phyloP scores from a whole-genome alignment of 1,140 invertebrate genomes.

The Ceratina calcarata region DNA sequence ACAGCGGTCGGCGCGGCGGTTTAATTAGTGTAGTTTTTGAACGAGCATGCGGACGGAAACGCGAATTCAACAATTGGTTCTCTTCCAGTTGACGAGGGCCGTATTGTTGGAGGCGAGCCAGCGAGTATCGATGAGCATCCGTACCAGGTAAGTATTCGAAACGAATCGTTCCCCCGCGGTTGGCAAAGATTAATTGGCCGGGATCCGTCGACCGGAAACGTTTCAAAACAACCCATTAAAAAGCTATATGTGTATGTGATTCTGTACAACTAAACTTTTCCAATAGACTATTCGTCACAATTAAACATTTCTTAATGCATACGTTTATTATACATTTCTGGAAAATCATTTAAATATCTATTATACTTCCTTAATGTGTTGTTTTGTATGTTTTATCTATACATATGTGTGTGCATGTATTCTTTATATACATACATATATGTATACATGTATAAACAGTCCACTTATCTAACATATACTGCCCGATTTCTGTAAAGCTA shows the following conservation, averaged over 20 bases:
- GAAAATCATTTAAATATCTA: too few relatives aligned
- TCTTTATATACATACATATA: too few relatives aligned
- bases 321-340: too few relatives aligned
- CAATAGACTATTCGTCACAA: neutral
- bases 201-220: constrained; percentile 26
- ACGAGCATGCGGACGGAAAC: constrained; percentile 25
- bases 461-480: too few relatives aligned
- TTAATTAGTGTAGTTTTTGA: constrained; percentile 39
- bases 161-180: constrained; percentile 2
- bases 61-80: constrained; percentile 47
- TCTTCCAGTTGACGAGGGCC: constrained; percentile 47
- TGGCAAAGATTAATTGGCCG: constrained; percentile 21
- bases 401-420: too few relatives aligned
- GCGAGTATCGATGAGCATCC: constrained; percentile 69
- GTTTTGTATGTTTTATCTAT: too few relatives aligned
- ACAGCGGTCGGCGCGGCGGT: neutral
- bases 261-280: neutral
- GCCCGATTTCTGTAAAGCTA: too few relatives aligned
- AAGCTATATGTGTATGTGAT: neutral
- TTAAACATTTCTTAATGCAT: too few relatives aligned
- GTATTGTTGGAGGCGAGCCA: constrained; percentile 72
- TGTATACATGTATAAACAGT: too few relatives aligned
- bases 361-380: too few relatives aligned
- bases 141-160: constrained; percentile 69
- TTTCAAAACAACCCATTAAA: constrained; percentile 1